phyloP scores from a whole-genome alignment of 2,888 invertebrate species.

The Drosophila anceps region DNA sequence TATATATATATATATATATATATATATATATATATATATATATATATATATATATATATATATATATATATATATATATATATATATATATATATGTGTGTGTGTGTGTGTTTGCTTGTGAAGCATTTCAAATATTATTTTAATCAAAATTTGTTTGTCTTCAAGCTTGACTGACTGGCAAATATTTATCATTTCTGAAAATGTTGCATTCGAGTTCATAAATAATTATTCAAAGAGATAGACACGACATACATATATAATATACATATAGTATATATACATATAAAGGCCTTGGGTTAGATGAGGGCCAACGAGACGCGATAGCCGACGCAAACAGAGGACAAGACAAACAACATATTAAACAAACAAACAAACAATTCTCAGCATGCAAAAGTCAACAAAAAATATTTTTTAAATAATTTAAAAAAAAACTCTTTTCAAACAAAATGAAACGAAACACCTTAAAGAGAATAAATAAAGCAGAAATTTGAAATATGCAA shows the following conservation, averaged over 20 bases:
- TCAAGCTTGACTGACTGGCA: slow-evolving; percentile 8
- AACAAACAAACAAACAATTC: slow-evolving; percentile 46
- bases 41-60: background rate
- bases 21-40: too few relatives aligned
- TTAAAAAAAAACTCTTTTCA: slow-evolving; percentile 13
- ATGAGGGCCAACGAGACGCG: slow-evolving; percentile 8
- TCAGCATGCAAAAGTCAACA: slow-evolving; percentile 34
- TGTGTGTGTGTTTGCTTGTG: background rate
- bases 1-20: too few relatives aligned
- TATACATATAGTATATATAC: background rate
- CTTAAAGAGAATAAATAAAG: slow-evolving; percentile 52
- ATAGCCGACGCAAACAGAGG: slow-evolving; percentile 45
- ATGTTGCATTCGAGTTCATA: slow-evolving; percentile 14
- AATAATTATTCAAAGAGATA: slow-evolving; percentile 3
- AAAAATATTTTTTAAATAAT: slow-evolving; percentile 3
- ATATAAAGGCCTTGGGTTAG: slow-evolving; percentile 2
- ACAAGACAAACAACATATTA: slow-evolving; percentile 33
- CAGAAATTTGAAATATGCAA: background rate
- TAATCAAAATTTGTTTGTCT: slow-evolving; percentile 1
- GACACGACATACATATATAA: background rate
- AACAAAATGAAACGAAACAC: slow-evolving; percentile 40
- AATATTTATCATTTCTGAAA: slow-evolving; percentile 11
- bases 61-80: background rate
- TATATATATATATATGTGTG: background rate
- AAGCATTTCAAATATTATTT: slow-evolving; percentile 1